Base-by-base conservation (phyloP, 2,113 vertebrate species). In the Ailurus styani region DNA sequence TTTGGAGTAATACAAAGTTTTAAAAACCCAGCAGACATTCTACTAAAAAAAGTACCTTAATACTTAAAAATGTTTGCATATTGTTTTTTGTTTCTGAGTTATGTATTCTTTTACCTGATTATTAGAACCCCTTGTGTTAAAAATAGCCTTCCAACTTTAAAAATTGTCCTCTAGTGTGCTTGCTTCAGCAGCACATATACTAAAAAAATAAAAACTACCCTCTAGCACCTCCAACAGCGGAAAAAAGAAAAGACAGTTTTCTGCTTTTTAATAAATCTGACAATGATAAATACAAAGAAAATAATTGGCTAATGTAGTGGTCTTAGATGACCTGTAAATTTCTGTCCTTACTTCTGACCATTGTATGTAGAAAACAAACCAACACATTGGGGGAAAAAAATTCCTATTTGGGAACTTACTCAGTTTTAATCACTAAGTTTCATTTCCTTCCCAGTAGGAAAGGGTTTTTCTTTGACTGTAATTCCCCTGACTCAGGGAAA, bases 61-160 rank as follows among this genome's bases (percentile, higher is more conserved):
- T 64, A 29, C 54, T 96, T 93, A 11, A 86, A 90, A 37, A 85
- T 21, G 14, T 86, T 83, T 85, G 34, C 20, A 27, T 42, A 15
- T 47, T 52, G 29, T 40, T 77, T 96, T 98, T 85, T 83, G 60
- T 87, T 96, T 97, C 84, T 93, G 70, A 73, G 45, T 77, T 93
- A 40, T 13, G 20, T 78, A 60, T 64, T 62, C 29, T 81, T 79
- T 72, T 18, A 57, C 25, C 40, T 64, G 31, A 62, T 85, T 79
- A 47, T 77, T 85, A 91, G 64, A 91, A 70, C 6, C 34, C 66
- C 3, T 66, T 60, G 12, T 78, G 40, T 68, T 55, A 83, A 93
- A 93, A 87, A 92, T 37, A 85, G 42, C 12, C 81, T 73, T 50
- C 29, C 66, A 62, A 37, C 15, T 77, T 72, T 34, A 60, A 87